Conservation (phyloP, 2,888 invertebrate species). For the Philonicus albiceps region DNA sequence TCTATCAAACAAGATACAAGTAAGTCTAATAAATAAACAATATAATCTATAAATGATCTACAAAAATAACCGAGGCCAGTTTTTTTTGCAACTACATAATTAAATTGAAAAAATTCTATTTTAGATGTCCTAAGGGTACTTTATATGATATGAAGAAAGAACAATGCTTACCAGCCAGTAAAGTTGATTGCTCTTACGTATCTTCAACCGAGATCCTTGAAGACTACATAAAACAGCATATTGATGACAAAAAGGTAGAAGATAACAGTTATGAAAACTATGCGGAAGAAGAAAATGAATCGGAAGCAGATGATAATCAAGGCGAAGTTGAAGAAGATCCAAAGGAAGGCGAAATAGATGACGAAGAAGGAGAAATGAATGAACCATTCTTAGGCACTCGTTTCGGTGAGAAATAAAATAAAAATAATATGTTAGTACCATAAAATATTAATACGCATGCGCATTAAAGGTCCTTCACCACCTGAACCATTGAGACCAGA, state of each 20-base stretch:
- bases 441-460: background rate
- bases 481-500: background rate
- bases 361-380: background rate
- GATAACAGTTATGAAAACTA: background rate
- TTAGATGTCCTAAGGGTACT: conserved; percentile 52
- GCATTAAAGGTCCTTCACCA: background rate
- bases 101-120: conserved; percentile 9
- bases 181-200: conserved; percentile 48
- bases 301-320: background rate
- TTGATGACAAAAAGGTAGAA: background rate
- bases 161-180: conserved; percentile 50
- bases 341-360: background rate
- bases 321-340: background rate
- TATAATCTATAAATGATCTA: background rate
- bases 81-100: background rate
- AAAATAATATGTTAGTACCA: background rate
- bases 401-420: background rate
- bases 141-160: conserved; percentile 51
- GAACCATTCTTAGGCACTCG: background rate
- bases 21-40: no score
- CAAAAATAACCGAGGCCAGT: background rate
- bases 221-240: background rate
- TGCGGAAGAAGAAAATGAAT: background rate
- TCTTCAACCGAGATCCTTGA: conserved; percentile 33
- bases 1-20: conserved; percentile 60